A percentile compares a stretch with the other conserved stretches of the same genome.
These are phyloP conservation scores for Chaunax sp. DNA, from an alignment of 2,797 vertebrate genomes.

Conservation along the genomic window DNA sequence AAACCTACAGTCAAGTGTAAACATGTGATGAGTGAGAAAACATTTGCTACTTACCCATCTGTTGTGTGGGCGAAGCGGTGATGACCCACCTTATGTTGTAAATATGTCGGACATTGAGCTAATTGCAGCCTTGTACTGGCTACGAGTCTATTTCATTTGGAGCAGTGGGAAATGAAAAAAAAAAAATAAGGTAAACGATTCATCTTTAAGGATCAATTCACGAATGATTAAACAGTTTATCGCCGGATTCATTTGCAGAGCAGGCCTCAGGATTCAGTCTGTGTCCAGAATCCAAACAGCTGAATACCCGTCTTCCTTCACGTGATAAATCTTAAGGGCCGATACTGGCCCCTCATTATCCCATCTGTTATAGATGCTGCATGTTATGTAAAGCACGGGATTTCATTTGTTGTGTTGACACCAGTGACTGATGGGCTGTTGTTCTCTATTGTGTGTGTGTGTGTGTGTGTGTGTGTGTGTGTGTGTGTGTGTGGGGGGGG, in stretches of 20 bases:
- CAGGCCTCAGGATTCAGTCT: constrained; percentile 10
- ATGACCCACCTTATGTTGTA: constrained; percentile 50
- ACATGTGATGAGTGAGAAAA: constrained; percentile 26
- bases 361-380: constrained; percentile 44
- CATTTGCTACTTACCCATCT: constrained; percentile 40
- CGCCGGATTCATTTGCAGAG: constrained; percentile 7
- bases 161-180: not conserved
- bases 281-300: constrained; percentile 24
- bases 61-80: constrained; percentile 37
- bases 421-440: constrained; percentile 58
- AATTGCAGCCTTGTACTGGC: not conserved
- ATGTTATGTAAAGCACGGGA: constrained; percentile 18
- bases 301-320: constrained; percentile 7
- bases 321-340: constrained; percentile 16
- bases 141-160: constrained; percentile 6
- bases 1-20: not conserved
- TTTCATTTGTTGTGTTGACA: constrained; percentile 57
- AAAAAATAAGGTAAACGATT: constrained; percentile 2
- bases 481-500: no score
- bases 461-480: constrained; percentile 13
- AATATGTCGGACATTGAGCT: constrained; percentile 35
- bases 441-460: constrained; percentile 27
- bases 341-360: constrained; percentile 31
- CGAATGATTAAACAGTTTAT: constrained; percentile 9
- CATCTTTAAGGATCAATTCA: constrained; percentile 15